Percentiles rank a stretch among this genome's conserved stretches.
Evolutionary conservation across 2,888 invertebrate genomes (phyloP).

Genomic region (Himalopsyche japonica): DNA sequence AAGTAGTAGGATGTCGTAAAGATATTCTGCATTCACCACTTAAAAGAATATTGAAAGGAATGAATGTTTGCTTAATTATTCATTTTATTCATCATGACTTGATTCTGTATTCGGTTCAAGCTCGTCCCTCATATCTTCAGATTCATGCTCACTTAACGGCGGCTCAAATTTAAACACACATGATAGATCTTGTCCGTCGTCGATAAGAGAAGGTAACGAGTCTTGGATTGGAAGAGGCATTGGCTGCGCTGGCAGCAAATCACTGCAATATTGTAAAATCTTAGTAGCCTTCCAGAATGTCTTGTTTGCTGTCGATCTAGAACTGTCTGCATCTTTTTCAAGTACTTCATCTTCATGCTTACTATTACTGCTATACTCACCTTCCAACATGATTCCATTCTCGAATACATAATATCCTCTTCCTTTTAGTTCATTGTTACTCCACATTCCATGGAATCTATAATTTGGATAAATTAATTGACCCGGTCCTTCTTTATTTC

Average conservation of each 20-base stretch:
- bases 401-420: slow-evolving; percentile 77
- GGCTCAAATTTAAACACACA: slow-evolving; percentile 11
- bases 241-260: slow-evolving; percentile 72
- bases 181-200: background rate
- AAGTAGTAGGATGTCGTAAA: too few species aligned
- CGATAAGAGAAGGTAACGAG: slow-evolving; percentile 59
- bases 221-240: slow-evolving; percentile 67
- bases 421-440: slow-evolving; percentile 70
- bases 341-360: slow-evolving; percentile 52
- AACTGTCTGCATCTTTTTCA: slow-evolving; percentile 52
- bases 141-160: background rate
- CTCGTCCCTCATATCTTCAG: background rate
- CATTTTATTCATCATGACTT: too few species aligned
- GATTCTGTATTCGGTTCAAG: too few species aligned
- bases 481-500: slow-evolving; percentile 74
- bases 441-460: slow-evolving; percentile 74
- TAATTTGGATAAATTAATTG: slow-evolving; percentile 70
- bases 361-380: slow-evolving; percentile 54
- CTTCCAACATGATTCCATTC: slow-evolving; percentile 75
- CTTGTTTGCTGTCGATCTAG: slow-evolving; percentile 51
- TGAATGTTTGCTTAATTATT: too few species aligned
- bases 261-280: slow-evolving; percentile 68
- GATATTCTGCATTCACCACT: too few species aligned
- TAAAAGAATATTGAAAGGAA: too few species aligned
- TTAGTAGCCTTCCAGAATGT: slow-evolving; percentile 68